A percentile compares a stretch with the other conserved stretches of the same genome.
Conservation (phyloP, 2,797 vertebrate species). For the Catharus ustulatus region DNA sequence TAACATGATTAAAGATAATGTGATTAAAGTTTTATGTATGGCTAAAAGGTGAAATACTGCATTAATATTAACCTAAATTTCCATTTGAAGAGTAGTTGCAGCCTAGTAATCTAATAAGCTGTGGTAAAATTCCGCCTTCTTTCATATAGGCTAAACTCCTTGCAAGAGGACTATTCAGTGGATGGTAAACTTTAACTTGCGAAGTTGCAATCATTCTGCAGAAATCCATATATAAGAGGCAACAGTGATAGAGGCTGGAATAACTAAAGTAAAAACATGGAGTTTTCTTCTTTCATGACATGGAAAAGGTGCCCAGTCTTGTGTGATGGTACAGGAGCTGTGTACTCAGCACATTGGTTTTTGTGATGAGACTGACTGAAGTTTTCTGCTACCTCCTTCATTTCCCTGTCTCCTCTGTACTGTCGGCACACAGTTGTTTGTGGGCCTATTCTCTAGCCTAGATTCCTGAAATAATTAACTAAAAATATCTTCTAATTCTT, state of each 20-base stretch:
- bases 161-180: neutral
- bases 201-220: neutral
- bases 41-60: neutral
- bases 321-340: neutral
- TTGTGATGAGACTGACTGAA: neutral
- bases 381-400: neutral
- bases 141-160: neutral
- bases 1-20: neutral
- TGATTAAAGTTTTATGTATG: neutral
- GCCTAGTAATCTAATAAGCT: neutral
- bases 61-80: neutral
- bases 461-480: neutral
- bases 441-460: neutral
- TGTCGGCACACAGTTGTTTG: neutral
- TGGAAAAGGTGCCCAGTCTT: fast-evolving
- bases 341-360: neutral
- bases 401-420: neutral
- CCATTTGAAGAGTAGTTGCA: neutral
- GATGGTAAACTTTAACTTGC: neutral
- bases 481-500: neutral
- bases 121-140: neutral
- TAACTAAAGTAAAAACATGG: fast-evolving
- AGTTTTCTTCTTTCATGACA: neutral
- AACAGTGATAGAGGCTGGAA: neutral
- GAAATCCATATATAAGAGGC: neutral